Percentiles rank a stretch among this genome's conserved stretches.
phyloP scores from a whole-genome alignment of 1,140 invertebrate species.

The Protaetia brevitarsis region DNA sequence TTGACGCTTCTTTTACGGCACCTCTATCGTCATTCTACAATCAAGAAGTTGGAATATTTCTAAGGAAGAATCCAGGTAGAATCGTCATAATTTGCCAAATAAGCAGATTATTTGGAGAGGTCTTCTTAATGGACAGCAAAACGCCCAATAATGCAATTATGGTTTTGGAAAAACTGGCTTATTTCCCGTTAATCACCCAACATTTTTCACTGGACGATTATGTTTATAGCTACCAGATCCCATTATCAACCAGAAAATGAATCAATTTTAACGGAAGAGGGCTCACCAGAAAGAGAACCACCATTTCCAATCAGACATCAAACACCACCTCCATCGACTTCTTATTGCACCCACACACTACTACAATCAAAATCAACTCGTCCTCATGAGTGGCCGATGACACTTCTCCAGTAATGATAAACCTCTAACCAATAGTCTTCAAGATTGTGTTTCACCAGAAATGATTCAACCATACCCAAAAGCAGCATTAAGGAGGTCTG shows the following conservation, averaged over 20 bases:
- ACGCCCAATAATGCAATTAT: constrained; percentile 38
- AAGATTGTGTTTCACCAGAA: constrained; percentile 17
- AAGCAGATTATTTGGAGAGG: constrained; percentile 25
- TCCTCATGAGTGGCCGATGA: constrained; percentile 11
- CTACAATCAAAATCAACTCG: constrained; percentile 24
- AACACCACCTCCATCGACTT: constrained; percentile 28
- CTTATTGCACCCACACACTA: constrained; percentile 26
- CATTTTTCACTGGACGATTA: constrained; percentile 31
- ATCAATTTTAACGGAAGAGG: constrained; percentile 17
- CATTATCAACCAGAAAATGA: constrained; percentile 26
- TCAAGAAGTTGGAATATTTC: constrained; percentile 31
- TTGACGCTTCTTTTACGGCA: constrained; percentile 31
- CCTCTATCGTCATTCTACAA: constrained; percentile 29
- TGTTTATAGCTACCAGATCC: constrained; percentile 34
- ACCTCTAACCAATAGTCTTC: constrained; percentile 1
- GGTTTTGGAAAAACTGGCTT: too few species aligned
- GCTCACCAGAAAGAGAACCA: constrained; percentile 23
- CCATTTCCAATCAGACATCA: constrained; percentile 25
- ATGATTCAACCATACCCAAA: constrained; percentile 12
- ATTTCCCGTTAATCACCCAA: constrained; percentile 33
- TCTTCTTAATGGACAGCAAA: too few species aligned
- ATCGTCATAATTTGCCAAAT: constrained; percentile 24
- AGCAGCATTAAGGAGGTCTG: background rate
- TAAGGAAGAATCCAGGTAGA: constrained; percentile 28
- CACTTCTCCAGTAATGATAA: constrained; percentile 6